Percentiles rank a stretch among this genome's conserved stretches.
phyloP scores from a whole-genome alignment of 2,113 vertebrate species.

The Piaya cayana region DNA sequence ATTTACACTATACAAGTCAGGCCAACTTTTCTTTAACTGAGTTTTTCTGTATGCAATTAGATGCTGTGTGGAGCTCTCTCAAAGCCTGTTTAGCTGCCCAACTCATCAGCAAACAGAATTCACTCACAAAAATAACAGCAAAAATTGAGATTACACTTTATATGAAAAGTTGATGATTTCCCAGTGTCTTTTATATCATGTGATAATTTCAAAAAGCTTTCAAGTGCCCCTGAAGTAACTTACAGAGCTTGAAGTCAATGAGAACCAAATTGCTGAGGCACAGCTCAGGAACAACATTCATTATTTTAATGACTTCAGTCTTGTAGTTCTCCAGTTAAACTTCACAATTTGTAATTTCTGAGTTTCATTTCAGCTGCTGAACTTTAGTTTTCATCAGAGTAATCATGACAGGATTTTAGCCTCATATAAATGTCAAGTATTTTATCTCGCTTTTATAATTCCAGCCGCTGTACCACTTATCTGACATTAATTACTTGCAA shows the following conservation, averaged over 20 bases:
- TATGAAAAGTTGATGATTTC: neutral
- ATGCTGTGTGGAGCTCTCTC: neutral
- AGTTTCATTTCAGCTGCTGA: neutral
- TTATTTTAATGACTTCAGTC: neutral
- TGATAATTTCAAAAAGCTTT: neutral
- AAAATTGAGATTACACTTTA: neutral
- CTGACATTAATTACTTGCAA: neutral
- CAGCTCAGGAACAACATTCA: neutral
- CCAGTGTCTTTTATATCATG: neutral
- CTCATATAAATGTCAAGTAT: neutral
- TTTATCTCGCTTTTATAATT: neutral
- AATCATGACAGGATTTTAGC: neutral
- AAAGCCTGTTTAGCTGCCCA: neutral
- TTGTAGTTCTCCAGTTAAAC: neutral
- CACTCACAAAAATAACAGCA: neutral
- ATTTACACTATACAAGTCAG: neutral
- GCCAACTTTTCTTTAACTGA: neutral
- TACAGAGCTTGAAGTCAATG: neutral
- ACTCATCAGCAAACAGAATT: neutral
- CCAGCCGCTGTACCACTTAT: neutral
- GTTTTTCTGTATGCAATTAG: neutral
- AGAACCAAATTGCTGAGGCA: neutral
- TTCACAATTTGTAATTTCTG: neutral
- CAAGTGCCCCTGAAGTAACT: neutral
- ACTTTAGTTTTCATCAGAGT: neutral